Conservation (phyloP, 1,140 invertebrate genomes). For the Maniola jurtina region DNA sequence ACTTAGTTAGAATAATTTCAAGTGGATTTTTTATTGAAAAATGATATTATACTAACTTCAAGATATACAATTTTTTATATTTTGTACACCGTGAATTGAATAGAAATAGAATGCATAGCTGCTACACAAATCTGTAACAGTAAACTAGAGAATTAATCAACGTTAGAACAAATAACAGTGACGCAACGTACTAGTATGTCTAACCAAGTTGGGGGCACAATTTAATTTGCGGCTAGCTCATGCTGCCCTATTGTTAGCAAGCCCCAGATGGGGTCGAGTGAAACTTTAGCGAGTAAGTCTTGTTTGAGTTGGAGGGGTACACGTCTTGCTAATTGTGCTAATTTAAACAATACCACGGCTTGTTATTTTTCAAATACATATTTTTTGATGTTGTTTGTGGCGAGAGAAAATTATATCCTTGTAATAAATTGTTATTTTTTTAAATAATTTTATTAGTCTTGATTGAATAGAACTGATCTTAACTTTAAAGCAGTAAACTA, state of each 20-base stretch:
- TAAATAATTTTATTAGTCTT: no score
- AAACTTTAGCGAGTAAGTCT: constrained; percentile 43
- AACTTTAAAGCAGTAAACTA: neutral
- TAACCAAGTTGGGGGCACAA: constrained; percentile 39
- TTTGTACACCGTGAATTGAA: no score
- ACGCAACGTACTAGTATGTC: no score
- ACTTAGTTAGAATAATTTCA: no score
- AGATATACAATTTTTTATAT: no score
- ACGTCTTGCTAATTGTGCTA: constrained; percentile 19
- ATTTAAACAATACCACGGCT: neutral
- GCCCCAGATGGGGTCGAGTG: constrained; percentile 36
- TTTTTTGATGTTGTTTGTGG: neutral
- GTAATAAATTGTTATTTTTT: no score
- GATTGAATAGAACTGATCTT: no score
- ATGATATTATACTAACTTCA: no score
- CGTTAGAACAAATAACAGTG: neutral
- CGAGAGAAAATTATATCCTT: no score
- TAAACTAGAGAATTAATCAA: neutral
- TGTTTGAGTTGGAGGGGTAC: constrained; percentile 37
- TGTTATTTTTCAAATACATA: neutral
- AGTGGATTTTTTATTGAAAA: no score
- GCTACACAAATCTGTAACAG: no score
- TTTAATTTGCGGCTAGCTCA: constrained; percentile 50
- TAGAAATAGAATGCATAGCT: no score
- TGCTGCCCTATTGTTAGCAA: constrained; percentile 50